Conservation (phyloP, 2,888 invertebrate species). For the Uropetala carovei region DNA sequence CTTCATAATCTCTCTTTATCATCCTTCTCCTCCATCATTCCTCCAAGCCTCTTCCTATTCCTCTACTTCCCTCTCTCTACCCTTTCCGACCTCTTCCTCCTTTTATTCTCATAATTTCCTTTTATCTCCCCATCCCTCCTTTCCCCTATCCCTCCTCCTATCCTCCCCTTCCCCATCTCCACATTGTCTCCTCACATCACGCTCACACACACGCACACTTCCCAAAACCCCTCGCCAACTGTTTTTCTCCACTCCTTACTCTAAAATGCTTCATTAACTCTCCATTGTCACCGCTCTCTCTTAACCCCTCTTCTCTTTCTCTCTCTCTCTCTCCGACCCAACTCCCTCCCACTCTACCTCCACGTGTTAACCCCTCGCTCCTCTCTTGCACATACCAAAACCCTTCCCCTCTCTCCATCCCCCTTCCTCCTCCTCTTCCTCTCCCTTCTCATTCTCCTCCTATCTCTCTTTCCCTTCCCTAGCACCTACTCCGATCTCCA, state of each 20-base stretch:
- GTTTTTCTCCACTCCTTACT: conserved; percentile 63
- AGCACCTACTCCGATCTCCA: conserved; percentile 15
- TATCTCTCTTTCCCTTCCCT: not conserved
- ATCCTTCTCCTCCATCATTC: too few species aligned
- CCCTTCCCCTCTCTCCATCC: not conserved
- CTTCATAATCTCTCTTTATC: too few species aligned
- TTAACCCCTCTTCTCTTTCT: not conserved
- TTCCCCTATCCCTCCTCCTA: not conserved
- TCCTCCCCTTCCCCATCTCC: not conserved
- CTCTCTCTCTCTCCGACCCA: not conserved
- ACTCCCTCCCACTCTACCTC: not conserved
- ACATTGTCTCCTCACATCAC: conserved; percentile 48
- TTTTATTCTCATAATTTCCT: too few species aligned
- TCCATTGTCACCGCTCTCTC: conserved; percentile 35
- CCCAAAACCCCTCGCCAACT: not conserved
- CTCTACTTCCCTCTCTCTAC: too few species aligned
- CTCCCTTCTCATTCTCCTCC: not conserved
- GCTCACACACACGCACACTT: not conserved
- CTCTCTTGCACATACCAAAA: not conserved
- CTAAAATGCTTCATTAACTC: conserved; percentile 64
- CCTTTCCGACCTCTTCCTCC: too few species aligned
- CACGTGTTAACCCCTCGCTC: not conserved
- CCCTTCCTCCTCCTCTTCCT: not conserved
- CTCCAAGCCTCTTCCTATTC: too few species aligned
- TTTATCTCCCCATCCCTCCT: not conserved